Conservation (phyloP, 92 coral and sea anemone genomes). For the Palythoa grandis region DNA sequence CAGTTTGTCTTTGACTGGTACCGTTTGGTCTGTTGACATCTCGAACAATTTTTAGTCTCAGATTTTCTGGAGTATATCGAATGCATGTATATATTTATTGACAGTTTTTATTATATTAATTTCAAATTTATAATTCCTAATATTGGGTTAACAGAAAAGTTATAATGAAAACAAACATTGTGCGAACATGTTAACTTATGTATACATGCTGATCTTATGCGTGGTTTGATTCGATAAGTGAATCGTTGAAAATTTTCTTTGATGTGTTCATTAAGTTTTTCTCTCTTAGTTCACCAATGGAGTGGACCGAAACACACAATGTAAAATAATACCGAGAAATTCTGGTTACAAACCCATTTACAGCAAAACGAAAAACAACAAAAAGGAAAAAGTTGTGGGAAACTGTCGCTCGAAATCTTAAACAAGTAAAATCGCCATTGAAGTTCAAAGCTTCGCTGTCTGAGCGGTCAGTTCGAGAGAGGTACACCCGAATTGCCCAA, state of each 20-base stretch:
- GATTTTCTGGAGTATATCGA: no score
- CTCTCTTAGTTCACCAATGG: conserved; percentile 24
- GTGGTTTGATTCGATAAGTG: conserved; percentile 19
- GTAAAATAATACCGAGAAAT: conserved; percentile 13
- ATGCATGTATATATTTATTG: no score
- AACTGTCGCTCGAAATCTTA: background rate
- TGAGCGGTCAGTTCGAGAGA: no score
- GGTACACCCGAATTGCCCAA: no score
- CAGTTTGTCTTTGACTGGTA: conserved; percentile 34
- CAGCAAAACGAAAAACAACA: conserved; percentile 10
- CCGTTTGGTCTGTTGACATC: conserved; percentile 20
- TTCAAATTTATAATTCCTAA: no score
- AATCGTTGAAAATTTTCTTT: no score
- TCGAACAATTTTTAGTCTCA: background rate
- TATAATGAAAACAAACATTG: background rate
- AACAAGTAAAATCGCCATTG: no score
- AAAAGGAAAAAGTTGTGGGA: conserved; percentile 19
- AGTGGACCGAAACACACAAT: conserved; percentile 11
- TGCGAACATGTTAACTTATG: conserved; percentile 7
- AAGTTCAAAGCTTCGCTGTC: no score
- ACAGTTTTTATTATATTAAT: no score
- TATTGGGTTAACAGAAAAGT: conserved; percentile 30
- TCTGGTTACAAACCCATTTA: conserved; percentile 23
- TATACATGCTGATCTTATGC: conserved; percentile 12
- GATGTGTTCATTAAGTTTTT: conserved; percentile 11